phyloP scores from a whole-genome alignment of 2,113 vertebrate species.

The Oryzias curvinotus region DNA sequence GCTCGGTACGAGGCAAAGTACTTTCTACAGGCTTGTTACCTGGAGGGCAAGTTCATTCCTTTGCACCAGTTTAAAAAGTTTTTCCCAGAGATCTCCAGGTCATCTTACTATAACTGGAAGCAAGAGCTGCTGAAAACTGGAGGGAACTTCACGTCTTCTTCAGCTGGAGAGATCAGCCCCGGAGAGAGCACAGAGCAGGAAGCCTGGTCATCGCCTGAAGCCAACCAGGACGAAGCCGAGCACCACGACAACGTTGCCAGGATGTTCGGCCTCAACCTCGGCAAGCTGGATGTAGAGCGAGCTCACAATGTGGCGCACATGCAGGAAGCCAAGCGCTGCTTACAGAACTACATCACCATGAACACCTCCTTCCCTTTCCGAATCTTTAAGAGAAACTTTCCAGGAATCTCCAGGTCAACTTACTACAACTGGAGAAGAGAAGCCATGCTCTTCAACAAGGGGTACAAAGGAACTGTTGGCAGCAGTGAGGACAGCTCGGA shows the following conservation, averaged over 20 bases:
- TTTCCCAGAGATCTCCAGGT: conserved; percentile 94
- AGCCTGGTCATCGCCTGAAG: conserved; percentile 74
- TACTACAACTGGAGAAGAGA: conserved; percentile 98
- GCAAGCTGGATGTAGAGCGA: conserved; percentile 69
- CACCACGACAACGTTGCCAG: conserved; percentile 58
- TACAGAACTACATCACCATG: conserved; percentile 89
- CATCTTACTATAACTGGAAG: conserved; percentile 96
- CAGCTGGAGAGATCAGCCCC: conserved; percentile 70
- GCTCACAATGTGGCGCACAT: conserved; percentile 79
- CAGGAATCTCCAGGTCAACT: conserved; percentile 93
- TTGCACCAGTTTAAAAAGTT: conserved; percentile 89
- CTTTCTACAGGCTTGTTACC: conserved; percentile 88
- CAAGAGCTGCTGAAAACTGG: conserved; percentile 85
- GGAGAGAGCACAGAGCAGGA: conserved; percentile 76
- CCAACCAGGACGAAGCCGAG: conserved; percentile 50
- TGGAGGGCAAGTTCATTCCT: conserved; percentile 85
- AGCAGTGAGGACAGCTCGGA: conserved; percentile 75
- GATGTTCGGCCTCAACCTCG: conserved; percentile 62
- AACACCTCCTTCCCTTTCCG: conserved; percentile 89
- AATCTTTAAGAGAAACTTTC: conserved; percentile 90
- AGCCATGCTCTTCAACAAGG: conserved; percentile 83
- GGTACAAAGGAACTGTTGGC: conserved; percentile 74
- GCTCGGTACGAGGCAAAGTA: conserved; percentile 92
- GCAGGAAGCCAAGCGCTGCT: conserved; percentile 90
- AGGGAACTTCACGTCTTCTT: conserved; percentile 62